phyloP scores from a whole-genome alignment of 1,140 invertebrate species.

The Triops longicaudatus region DNA sequence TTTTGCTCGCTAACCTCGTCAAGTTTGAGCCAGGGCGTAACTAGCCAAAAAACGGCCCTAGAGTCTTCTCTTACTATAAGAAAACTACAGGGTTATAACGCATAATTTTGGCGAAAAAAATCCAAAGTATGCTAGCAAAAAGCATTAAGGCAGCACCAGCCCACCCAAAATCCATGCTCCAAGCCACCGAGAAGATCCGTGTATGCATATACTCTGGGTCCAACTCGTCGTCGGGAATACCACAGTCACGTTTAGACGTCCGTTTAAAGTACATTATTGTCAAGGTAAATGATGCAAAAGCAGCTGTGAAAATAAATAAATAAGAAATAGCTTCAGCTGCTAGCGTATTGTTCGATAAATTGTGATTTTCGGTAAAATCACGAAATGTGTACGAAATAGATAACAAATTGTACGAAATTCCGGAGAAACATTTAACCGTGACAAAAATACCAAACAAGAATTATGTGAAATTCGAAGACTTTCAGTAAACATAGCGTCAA shows the following conservation, averaged over 20 bases:
- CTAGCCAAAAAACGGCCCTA: background rate
- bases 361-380: background rate
- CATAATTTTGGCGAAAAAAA: conserved; percentile 79
- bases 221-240: conserved; percentile 34
- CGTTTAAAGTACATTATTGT: conserved; percentile 84
- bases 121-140: conserved; percentile 71
- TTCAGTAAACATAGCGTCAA: too few relatives aligned
- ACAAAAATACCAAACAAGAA: too few relatives aligned
- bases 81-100: conserved; percentile 63
- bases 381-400: too few relatives aligned
- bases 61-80: background rate
- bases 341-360: conserved; percentile 6
- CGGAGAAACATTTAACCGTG: too few relatives aligned
- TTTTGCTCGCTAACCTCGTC: background rate
- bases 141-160: conserved; percentile 66
- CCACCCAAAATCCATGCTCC: conserved; percentile 74
- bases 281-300: conserved; percentile 77
- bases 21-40: background rate
- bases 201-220: conserved; percentile 46
- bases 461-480: too few relatives aligned
- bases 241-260: conserved; percentile 50
- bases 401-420: too few relatives aligned
- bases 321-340: too few relatives aligned
- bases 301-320: conserved; percentile 53
- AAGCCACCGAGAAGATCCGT: conserved; percentile 63